These are phyloP conservation scores for Oryzias sinensis DNA, from an alignment of 2,797 vertebrate species.

Conservation along the genomic window DNA sequence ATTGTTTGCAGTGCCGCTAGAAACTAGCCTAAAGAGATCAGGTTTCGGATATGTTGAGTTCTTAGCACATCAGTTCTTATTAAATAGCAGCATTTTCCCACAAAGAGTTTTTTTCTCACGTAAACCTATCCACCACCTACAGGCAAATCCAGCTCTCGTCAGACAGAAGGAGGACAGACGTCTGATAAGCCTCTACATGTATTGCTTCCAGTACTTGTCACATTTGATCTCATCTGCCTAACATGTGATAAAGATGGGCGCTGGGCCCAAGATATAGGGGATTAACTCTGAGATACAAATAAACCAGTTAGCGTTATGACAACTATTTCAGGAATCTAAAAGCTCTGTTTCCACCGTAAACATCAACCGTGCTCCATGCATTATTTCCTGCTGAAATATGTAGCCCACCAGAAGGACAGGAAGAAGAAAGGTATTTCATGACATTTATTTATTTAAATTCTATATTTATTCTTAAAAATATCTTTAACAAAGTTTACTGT, in stretches of 20 bases:
- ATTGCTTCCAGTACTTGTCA: conserved; percentile 86
- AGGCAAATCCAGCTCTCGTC: conserved; percentile 71
- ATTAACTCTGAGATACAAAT: conserved; percentile 48
- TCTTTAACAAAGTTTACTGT: too few species aligned
- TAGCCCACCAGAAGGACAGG: too few species aligned
- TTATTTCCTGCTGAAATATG: not conserved
- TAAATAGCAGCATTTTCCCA: conserved; percentile 84
- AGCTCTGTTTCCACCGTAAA: conserved; percentile 21
- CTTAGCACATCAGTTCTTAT: conserved; percentile 80
- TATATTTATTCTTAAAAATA: too few species aligned
- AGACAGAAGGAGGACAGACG: conserved; percentile 78
- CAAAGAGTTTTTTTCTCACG: conserved; percentile 56
- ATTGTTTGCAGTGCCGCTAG: conserved; percentile 68
- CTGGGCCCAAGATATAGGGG: conserved; percentile 22
- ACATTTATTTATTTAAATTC: too few species aligned
- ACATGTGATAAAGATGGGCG: conserved; percentile 48
- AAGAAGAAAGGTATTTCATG: too few species aligned
- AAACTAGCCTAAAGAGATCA: conserved; percentile 76
- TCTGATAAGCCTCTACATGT: conserved; percentile 81
- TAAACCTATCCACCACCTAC: conserved; percentile 79
- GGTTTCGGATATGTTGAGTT: conserved; percentile 79
- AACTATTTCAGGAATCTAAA: conserved; percentile 26
- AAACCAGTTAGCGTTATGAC: conserved; percentile 52
- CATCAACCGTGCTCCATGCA: conserved; percentile 32
- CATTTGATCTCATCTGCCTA: conserved; percentile 76